Percentiles rank a stretch among this genome's conserved stretches.
Evolutionary conservation across 2,113 vertebrate genomes (phyloP).

Genomic region (Erythrocercus mccallii): DNA sequence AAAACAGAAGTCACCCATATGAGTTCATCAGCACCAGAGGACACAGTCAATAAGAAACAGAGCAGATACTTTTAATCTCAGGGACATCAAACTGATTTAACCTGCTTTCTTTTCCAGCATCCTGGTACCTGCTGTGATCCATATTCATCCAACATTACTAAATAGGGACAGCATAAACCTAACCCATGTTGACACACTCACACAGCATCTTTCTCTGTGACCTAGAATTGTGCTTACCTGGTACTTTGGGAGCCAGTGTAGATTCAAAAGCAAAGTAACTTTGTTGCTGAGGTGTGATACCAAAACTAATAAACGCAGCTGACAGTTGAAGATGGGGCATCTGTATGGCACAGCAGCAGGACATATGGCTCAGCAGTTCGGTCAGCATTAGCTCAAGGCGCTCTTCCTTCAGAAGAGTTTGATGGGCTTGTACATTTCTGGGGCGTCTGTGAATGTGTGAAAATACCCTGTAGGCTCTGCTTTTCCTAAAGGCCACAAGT

Average conservation of each 20-base stretch:
- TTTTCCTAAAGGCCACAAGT: not conserved
- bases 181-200: not conserved
- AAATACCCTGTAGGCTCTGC: not conserved
- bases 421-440: conserved; percentile 8
- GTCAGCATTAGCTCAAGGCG: not conserved
- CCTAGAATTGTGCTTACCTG: not conserved
- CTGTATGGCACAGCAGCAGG: conserved; percentile 23
- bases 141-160: not conserved
- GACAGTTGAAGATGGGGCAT: not conserved
- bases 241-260: not conserved
- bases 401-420: not conserved
- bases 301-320: not conserved
- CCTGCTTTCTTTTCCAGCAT: not conserved
- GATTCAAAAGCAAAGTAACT: not conserved
- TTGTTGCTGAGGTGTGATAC: not conserved
- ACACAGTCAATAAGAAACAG: not conserved
- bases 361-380: not conserved
- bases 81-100: not conserved
- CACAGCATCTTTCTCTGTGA: not conserved
- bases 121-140: not conserved
- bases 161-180: not conserved
- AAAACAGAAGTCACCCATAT: not conserved
- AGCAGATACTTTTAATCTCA: not conserved
- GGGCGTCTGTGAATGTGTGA: not conserved
- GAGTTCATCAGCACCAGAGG: not conserved